Evolutionary conservation across 2,797 vertebrate species (phyloP).

Genomic region (Xenentodon cancila): DNA sequence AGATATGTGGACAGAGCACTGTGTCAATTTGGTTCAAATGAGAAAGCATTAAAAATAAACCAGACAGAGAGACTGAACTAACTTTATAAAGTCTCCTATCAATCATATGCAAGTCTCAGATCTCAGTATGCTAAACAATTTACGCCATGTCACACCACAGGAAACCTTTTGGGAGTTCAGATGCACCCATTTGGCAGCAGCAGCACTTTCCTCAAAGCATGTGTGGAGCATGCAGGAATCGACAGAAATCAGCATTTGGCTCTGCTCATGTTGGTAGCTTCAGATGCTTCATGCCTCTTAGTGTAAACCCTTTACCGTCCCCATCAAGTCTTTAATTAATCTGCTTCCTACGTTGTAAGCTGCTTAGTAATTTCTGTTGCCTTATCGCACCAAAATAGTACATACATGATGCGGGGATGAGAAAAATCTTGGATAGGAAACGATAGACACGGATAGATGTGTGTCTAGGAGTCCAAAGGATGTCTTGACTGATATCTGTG

Average conservation of each 20-base stretch:
- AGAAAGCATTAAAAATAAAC: constrained; percentile 26
- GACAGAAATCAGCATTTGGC: constrained; percentile 58
- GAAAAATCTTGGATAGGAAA: constrained; percentile 32
- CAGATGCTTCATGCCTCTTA: constrained; percentile 65
- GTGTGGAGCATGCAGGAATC: constrained; percentile 32
- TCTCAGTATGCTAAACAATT: constrained; percentile 33
- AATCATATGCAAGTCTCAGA: constrained; percentile 38
- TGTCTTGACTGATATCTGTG: constrained; percentile 54
- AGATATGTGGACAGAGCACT: constrained; percentile 40
- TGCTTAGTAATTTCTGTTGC: constrained; percentile 67
- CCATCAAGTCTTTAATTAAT: constrained; percentile 81
- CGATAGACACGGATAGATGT: constrained; percentile 33
- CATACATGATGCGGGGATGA: constrained; percentile 49
- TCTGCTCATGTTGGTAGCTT: constrained; percentile 55
- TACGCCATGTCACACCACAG: constrained; percentile 40
- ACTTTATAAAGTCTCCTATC: constrained; percentile 54
- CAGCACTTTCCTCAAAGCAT: constrained; percentile 34
- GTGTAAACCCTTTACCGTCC: constrained; percentile 73
- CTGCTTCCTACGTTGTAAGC: constrained; percentile 75
- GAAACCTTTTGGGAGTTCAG: constrained; percentile 26
- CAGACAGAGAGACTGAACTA: constrained; percentile 33
- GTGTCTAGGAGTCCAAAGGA: constrained; percentile 42
- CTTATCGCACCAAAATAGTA: constrained; percentile 73
- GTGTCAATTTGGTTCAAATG: constrained; percentile 41
- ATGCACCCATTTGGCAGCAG: constrained; percentile 38